A percentile compares a stretch with the other conserved stretches of the same genome.
phyloP scores from a whole-genome alignment of 2,113 vertebrate species.

The Arothron firmamentum region DNA sequence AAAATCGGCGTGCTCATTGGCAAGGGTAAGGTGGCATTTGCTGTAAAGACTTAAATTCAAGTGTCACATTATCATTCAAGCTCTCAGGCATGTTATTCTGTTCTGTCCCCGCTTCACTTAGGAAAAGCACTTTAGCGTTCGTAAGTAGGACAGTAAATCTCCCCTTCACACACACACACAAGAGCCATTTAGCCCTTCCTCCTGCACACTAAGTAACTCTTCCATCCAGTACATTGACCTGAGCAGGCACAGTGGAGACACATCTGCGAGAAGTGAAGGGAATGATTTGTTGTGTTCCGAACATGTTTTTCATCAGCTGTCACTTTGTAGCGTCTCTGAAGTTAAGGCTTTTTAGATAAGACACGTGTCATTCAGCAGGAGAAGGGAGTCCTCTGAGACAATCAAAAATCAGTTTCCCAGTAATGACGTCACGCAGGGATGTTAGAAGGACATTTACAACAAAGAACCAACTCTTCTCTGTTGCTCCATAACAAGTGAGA shows the following conservation, averaged over 20 bases:
- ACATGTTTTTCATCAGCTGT: conserved; percentile 32
- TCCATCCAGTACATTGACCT: conserved; percentile 13
- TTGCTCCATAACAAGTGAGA: background rate
- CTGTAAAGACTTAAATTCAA: background rate
- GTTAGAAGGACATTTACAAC: background rate
- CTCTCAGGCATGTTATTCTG: conserved; percentile 3
- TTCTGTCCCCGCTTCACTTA: conserved; percentile 12
- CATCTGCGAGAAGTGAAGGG: conserved; percentile 7
- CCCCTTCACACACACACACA: conserved; percentile 1
- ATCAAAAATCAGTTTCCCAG: background rate
- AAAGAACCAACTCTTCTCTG: background rate
- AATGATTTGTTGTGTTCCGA: conserved; percentile 30
- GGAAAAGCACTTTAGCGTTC: conserved; percentile 22
- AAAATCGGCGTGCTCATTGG: conserved; percentile 96
- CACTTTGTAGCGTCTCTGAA: background rate
- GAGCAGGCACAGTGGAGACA: conserved; percentile 11
- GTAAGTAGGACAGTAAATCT: conserved; percentile 29
- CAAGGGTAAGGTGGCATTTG: conserved; percentile 81
- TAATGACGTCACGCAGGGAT: background rate
- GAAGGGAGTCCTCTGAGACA: too few relatives aligned
- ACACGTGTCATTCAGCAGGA: too few relatives aligned
- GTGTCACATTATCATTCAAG: background rate
- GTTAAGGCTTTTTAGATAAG: conserved; percentile 3
- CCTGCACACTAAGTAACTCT: conserved; percentile 1
- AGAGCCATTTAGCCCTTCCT: conserved; percentile 13